Evolutionary conservation across 92 coral and sea anemone genomes (phyloP).

Genomic region (Parazoanthus darwini): DNA sequence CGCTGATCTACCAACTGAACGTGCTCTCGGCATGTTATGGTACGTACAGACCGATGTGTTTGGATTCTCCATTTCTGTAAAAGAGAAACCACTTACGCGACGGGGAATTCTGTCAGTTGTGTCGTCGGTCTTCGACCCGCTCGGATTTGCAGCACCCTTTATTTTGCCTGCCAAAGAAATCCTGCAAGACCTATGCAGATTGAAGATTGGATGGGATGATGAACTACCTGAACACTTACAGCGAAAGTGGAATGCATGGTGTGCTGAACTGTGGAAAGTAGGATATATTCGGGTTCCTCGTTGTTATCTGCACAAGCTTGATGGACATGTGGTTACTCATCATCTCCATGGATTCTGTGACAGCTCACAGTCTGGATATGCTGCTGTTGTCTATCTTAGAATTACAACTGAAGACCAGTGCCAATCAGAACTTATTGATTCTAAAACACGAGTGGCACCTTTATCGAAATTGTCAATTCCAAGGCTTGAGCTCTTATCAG

Average conservation of each 20-base stretch:
- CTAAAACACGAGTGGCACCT: slow-evolving; percentile 29
- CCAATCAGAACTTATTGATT: slow-evolving; percentile 28
- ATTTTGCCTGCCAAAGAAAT: slow-evolving; percentile 50
- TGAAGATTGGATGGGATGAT: slow-evolving; percentile 10
- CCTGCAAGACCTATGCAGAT: background rate
- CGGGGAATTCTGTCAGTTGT: slow-evolving; percentile 58
- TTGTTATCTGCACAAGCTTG: slow-evolving; percentile 18
- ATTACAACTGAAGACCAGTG: slow-evolving; percentile 5
- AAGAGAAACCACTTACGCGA: slow-evolving; percentile 40
- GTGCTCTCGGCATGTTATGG: slow-evolving; percentile 61
- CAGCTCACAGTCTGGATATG: slow-evolving; percentile 39
- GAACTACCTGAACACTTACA: slow-evolving; percentile 21
- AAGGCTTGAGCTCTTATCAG: slow-evolving; percentile 9
- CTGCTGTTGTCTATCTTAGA: slow-evolving; percentile 33
- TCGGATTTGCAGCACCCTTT: slow-evolving; percentile 64
- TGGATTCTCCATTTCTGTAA: background rate
- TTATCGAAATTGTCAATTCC: background rate
- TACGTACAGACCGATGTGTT: slow-evolving; percentile 57
- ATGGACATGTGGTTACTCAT: background rate
- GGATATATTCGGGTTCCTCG: slow-evolving; percentile 20
- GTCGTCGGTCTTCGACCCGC: slow-evolving; percentile 61
- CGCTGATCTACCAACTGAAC: slow-evolving; percentile 54
- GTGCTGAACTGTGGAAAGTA: slow-evolving; percentile 16
- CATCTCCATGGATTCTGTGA: slow-evolving; percentile 49
- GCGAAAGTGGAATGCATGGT: slow-evolving; percentile 28